These are phyloP conservation scores for Aplysia californica DNA, from an alignment of 1,140 invertebrate genomes.

Conservation along the genomic window DNA sequence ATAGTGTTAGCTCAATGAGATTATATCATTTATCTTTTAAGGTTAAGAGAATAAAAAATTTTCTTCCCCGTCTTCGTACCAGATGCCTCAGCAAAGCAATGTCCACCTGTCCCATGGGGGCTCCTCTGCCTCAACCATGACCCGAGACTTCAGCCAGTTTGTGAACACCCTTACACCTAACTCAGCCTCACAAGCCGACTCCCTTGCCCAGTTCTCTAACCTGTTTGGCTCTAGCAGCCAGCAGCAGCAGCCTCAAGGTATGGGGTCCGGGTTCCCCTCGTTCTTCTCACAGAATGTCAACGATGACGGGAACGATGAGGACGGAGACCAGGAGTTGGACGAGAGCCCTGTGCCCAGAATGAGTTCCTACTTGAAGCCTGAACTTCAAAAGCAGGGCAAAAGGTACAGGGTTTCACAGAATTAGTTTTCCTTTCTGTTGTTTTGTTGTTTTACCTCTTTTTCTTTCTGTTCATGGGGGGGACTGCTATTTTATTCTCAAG, in stretches of 20 bases:
- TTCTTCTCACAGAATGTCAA: not conserved
- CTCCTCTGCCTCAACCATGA: slow-evolving; percentile 10
- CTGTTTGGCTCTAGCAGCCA: not conserved
- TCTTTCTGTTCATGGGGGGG: no score
- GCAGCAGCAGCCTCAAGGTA: not conserved
- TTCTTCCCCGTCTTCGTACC: not conserved
- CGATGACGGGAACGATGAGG: not conserved
- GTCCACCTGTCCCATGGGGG: not conserved
- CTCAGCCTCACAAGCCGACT: no score
- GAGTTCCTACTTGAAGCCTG: not conserved
- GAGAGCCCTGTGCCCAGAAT: not conserved
- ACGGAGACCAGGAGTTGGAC: not conserved
- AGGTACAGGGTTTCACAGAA: not conserved
- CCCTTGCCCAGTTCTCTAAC: not conserved
- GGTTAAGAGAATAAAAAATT: no score
- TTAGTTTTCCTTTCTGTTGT: not conserved
- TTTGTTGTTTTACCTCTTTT: no score
- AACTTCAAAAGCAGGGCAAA: not conserved
- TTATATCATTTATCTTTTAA: no score
- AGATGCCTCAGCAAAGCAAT: not conserved
- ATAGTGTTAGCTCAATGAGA: no score
- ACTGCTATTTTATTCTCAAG: no score
- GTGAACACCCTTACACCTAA: slow-evolving; percentile 6
- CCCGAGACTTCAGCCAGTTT: slow-evolving; percentile 20
- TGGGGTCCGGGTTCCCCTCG: not conserved